Base-by-base conservation (phyloP, 2,888 invertebrate species). In the Cryptocheilus praepositus region DNA sequence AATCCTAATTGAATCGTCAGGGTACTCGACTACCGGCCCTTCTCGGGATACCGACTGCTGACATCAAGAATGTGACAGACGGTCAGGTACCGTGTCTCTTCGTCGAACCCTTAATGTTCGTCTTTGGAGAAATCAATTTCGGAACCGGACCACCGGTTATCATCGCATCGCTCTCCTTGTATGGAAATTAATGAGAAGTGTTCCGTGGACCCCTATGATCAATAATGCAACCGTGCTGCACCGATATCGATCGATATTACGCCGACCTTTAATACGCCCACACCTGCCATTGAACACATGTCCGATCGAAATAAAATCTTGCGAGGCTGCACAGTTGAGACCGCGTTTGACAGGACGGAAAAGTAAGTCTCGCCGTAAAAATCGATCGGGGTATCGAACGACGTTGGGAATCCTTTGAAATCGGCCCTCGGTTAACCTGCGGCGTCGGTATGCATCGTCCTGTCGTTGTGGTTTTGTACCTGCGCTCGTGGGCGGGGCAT, bases 1-100 rank as follows among this genome's bases (percentile, higher is more conserved):
- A 79, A 76, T 81, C 83, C 83, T 86, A 86, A 87, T 87, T 87
- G 86, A 87, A 86, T 86, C 81, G 85, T 86, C 83, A 83, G 82
- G 81, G 77, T 71, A 71, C 69, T 70, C 71, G 79, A 74, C 73
- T 77, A 73, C 73, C 73, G 79, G 77, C 73, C 75, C 80, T 76
- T 74, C 75, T 77, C 68, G 74, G 79, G 77, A 80, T 76, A 74
- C 62, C 75, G 77, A 61, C 66, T 65, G 69, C 73, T 75, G 82
- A 80, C 80, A 80, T 75, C 74, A 81, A 76, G 83, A 84, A 85
- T 83, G 83, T 82, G 84, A 85, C 81, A 79, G 83, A 86, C 82
- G 82, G 77, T 79, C 76, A 70, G 78, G 79, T 76, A 74, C 75
- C 78, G 78, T 81, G 79, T 79, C 71, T 70, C 70, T 74, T 76